Conservation (phyloP, 30 jellyfish, hydroid and myxozoan species). For the Mastigias papua region DNA sequence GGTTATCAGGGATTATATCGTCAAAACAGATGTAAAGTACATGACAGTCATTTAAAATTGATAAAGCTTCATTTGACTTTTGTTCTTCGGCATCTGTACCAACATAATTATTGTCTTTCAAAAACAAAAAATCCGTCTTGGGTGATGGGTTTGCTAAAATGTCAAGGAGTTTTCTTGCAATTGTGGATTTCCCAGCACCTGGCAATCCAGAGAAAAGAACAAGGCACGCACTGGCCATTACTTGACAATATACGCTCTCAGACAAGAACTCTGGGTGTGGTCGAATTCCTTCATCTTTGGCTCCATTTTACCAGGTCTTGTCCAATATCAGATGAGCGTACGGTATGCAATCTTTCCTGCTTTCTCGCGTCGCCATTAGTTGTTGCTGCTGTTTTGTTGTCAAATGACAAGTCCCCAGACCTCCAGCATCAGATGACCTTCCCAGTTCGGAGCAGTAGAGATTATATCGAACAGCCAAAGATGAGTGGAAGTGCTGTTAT, state of each 20-base stretch:
- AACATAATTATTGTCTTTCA: no score
- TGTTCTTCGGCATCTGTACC: background rate
- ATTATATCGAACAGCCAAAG: background rate
- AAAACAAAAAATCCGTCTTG: no score
- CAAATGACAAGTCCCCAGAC: background rate
- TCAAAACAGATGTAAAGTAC: conserved; percentile 35
- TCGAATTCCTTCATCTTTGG: no score
- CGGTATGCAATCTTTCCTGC: no score
- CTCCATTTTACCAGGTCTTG: no score
- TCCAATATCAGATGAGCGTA: background rate
- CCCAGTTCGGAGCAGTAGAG: background rate
- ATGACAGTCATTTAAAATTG: background rate
- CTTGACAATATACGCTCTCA: no score
- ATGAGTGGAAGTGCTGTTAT: conserved; percentile 82
- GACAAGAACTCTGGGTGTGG: no score
- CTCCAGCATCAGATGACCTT: conserved; percentile 44
- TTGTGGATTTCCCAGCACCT: conserved; percentile 87
- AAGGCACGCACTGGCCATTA: conserved; percentile 35
- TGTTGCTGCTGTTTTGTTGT: conserved; percentile 10
- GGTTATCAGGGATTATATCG: conserved; percentile 34
- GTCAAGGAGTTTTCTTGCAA: conserved; percentile 38
- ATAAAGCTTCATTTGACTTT: background rate
- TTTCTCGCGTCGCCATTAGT: no score
- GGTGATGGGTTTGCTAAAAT: background rate
- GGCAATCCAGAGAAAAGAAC: conserved; percentile 88